These are phyloP conservation scores for Tokudaia muenninki DNA, from an alignment of 2,797 vertebrate genomes.

Conservation along the genomic window DNA sequence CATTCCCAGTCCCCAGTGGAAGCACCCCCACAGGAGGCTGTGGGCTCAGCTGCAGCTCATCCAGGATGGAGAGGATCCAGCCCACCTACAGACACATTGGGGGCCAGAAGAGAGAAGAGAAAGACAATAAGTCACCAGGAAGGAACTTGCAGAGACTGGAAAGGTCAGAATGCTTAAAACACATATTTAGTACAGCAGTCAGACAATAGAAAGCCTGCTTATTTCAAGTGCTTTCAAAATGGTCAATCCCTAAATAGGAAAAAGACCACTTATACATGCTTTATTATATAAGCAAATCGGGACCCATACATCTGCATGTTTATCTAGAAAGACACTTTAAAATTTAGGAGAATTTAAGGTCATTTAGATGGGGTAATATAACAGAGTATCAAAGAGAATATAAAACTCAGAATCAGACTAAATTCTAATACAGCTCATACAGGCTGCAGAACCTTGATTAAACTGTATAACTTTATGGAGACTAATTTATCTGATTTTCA, in stretches of 20 bases:
- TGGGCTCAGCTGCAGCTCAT: constrained; percentile 96
- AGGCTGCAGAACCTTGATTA: constrained; percentile 24
- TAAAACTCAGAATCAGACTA: not conserved
- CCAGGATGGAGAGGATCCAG: constrained; percentile 98
- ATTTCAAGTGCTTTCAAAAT: not conserved
- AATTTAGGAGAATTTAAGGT: constrained; percentile 32
- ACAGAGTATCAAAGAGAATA: not conserved
- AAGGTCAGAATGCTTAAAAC: not conserved
- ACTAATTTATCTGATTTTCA: constrained; percentile 57
- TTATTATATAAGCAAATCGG: constrained; percentile 25
- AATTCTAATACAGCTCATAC: constrained; percentile 18
- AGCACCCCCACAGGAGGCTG: constrained; percentile 98
- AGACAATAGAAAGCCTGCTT: not conserved
- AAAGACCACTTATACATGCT: not conserved
- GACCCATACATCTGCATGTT: not conserved
- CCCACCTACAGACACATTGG: constrained; percentile 91
- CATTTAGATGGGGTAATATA: not conserved
- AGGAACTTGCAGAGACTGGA: not conserved
- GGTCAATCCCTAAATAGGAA: not conserved
- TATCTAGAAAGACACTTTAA: constrained; percentile 10
- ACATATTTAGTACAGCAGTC: not conserved
- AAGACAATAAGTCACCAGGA: constrained; percentile 62
- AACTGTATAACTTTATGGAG: constrained; percentile 34
- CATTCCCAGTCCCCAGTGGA: constrained; percentile 98
- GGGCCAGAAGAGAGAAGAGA: constrained; percentile 76